Evolutionary conservation across 2,797 vertebrate genomes (phyloP), one percentile per base, ranked within the genome.

Genomic region (Hybognathus amarus): DNA sequence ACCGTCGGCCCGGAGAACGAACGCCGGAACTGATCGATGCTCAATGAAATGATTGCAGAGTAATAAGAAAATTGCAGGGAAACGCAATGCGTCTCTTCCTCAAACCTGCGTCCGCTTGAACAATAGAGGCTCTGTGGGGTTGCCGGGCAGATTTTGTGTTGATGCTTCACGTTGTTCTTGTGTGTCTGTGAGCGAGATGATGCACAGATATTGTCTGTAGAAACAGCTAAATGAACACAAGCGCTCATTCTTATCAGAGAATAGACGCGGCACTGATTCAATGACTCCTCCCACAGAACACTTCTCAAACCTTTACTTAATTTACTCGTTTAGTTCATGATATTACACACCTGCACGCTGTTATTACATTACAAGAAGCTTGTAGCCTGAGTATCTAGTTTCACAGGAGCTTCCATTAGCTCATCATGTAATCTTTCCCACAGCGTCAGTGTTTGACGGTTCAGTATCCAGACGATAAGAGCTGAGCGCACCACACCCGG

Each of bases 121-220:
- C 82, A 87, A 83, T 76, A 52, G 82, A n/a, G 12, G 27, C 71
- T 79, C 83, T 86, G 85, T 83, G n/a, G 66, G 24, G 56, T 54
- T 75, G 59, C 64, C 83, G 63, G 61, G 59, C 69, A 50, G 52
- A 80, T 42, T 70, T n/a, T 8, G 52, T 30, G 64, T 38, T 33
- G 80, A 22, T 10, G 54, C 8, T 27, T n/a, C 4, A 15, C 61
- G 64, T 15, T 64, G 42, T 63, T 22, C 36, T 50, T 13, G 36
- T 52, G 47, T 40, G 33, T 24, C 59, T 40, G 77, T 40, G 47
- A 33, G 42, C 13, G 18, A 38, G 81, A 56, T 66, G 59, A 83
- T 64, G 68, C 56, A 69, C 52, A 54, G 64, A 79, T 82, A 63
- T 42, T 56, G 84, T 85, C 82, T 82, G 66, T 54, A 63, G 59